phyloP scores from a whole-genome alignment of 2,888 invertebrate genomes.

The Sinodicranocentrus sp. region DNA sequence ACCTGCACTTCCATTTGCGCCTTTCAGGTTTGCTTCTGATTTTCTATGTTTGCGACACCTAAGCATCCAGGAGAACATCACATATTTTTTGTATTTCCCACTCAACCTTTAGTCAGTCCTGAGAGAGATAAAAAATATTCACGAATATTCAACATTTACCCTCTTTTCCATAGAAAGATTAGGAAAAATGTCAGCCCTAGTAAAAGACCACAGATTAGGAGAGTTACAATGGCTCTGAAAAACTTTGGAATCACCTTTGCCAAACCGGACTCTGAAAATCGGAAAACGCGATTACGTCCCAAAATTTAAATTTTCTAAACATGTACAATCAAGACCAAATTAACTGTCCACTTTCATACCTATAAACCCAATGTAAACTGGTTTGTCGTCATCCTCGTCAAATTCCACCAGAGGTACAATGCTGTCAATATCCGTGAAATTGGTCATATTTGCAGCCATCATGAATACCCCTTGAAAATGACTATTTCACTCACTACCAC shows the following conservation, averaged over 20 bases:
- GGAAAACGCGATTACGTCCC: too few species aligned
- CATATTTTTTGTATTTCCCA: too few species aligned
- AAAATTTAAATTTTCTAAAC: background rate
- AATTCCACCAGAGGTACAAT: conserved; percentile 8
- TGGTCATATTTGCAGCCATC: conserved; percentile 27
- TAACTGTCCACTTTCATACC: conserved; percentile 11
- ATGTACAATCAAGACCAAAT: background rate
- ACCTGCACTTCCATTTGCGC: conserved; percentile 26
- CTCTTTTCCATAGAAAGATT: conserved; percentile 51
- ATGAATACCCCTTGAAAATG: background rate
- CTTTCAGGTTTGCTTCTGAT: conserved; percentile 16
- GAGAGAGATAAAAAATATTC: background rate
- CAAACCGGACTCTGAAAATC: conserved; percentile 39
- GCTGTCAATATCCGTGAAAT: conserved; percentile 35
- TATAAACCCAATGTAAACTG: conserved; percentile 41
- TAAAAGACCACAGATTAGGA: conserved; percentile 42
- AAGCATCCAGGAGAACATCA: too few species aligned
- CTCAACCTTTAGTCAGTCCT: too few species aligned
- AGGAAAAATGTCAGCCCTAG: conserved; percentile 43
- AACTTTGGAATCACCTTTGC: conserved; percentile 57
- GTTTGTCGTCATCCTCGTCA: conserved; percentile 28
- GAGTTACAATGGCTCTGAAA: conserved; percentile 54
- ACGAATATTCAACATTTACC: conserved; percentile 34
- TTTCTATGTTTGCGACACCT: conserved; percentile 56
- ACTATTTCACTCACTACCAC: background rate